Evolutionary conservation across 2,113 vertebrate genomes (phyloP), one percentile per base, ranked within the genome.

Genomic region (Strix aluco): DNA sequence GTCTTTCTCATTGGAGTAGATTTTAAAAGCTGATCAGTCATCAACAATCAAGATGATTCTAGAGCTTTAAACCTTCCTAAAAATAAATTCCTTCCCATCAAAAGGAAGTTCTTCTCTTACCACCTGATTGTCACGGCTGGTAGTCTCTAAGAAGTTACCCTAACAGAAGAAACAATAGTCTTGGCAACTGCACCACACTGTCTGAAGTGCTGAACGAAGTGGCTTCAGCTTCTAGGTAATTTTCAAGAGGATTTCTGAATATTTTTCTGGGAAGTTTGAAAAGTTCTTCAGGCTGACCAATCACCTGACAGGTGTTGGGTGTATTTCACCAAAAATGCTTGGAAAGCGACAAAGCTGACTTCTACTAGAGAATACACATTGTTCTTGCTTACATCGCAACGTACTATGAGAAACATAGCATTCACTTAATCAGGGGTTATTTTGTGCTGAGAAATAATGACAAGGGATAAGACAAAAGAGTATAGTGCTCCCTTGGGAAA

Each of bases 391-490:
- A 36, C 59, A 66, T 29, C 20, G 46, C 57, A 40, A 59, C 4
- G 21, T 36, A 49, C 71, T 63, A 27, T 3, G 51, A 86, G 44
- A 78, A 88, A 83, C 5, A 3, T 4, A 81, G 46, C 22, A 23
- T 66, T 88, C 71, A 51, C 55, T 94, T 90, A 58, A 74, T 67
- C 80, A 58, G 55, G 63, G 77, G 72, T 86, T 77, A 91, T 71
- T 87, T 20, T 87, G 73, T 87, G 87, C 93, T 42, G 32, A 58
- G 65, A 74, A 94, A 79, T 71, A 96, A 92, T 46, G 36, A 55
- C 77, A 92, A 88, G 36, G 38, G 49, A n/a, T 59, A 93, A 95
- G 55, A 96, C 69, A 91, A 91, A 89, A 75, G 54, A 58, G 22
- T 19, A 13, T 1, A 86, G 29, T 6, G 71, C 52, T 87, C 89